Evolutionary conservation across 1,140 invertebrate species (phyloP), one percentile per base, ranked within the genome.

Genomic region (Drosophila pandora): DNA sequence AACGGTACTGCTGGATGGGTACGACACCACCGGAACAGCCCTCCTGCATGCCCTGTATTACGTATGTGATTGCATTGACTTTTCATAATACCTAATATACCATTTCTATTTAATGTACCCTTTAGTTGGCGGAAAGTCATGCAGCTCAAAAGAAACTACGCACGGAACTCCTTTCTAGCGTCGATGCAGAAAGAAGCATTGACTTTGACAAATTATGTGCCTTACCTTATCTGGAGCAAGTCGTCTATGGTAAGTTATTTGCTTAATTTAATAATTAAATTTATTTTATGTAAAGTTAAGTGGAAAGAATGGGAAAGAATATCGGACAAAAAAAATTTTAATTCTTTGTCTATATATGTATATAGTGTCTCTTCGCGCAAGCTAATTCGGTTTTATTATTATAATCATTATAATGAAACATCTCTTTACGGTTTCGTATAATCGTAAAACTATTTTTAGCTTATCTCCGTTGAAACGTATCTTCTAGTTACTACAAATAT

Each of bases 1-100:
- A 2, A 90, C 93, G 0, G 93, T 94, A 25, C 91, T 94, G 61
- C 43, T 94, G n/a, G 94, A 94, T 77, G 94, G 94, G 8, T 95
- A 93, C 65, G 94, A 95, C 41, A 94, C 95, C 0, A 76, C 83
- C 0, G 90, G 80, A 0, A 63, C 85, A 1, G 81, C 77, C 21
- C 60, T 89, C 4, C 57, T 82, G 2, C 90, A 91, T 52, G 69
- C 76, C 12, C 64, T 91, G 0, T 90, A 84, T 25, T 90, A 89
- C 76, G 90, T 91, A 23, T 25, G 82, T 76, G 8, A 34, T 13
- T 9, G 0, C 10, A 61, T 9, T 10, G 3, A 7, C 13, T 6
- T 37, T 10, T 10, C 2, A 37, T 37, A 12, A 12, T 12, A 12
- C 10, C n/a, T 37, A 12, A 4, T 37, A 37, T 12, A n/a, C 10